Evolutionary conservation across 37 sponge, comb jelly and placozoan genomes (phyloP).

Genomic region (Halisarca cf. caerulea): DNA sequence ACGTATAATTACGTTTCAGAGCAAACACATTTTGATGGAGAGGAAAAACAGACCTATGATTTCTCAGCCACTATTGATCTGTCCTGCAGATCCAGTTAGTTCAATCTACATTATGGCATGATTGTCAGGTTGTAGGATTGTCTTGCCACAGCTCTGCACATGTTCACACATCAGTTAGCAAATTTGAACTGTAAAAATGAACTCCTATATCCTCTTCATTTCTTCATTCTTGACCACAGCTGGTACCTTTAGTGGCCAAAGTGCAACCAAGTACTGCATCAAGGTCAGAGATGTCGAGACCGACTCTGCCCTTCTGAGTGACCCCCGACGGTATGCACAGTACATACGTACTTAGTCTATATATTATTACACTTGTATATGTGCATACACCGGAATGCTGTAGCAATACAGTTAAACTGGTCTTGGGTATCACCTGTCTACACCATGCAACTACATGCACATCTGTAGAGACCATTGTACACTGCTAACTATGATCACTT

Average conservation of each 20-base stretch:
- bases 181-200: too few species aligned
- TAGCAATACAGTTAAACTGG: too few species aligned
- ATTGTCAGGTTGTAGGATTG: not conserved
- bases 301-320: not conserved
- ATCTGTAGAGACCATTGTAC: too few species aligned
- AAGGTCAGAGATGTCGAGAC: not conserved
- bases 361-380: not conserved
- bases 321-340: not conserved
- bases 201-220: too few species aligned
- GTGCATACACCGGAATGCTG: not conserved
- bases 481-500: too few species aligned
- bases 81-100: slow-evolving; percentile 32
- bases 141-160: too few species aligned
- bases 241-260: slow-evolving; percentile 4
- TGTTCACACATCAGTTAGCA: too few species aligned
- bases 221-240: too few species aligned
- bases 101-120: not conserved
- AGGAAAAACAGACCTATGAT: not conserved
- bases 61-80: slow-evolving; percentile 21
- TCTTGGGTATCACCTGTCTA: too few species aligned
- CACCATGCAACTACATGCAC: too few species aligned
- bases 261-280: slow-evolving; percentile 40
- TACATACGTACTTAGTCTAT: not conserved
- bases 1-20: slow-evolving; percentile 3
- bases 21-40: slow-evolving; percentile 32